These are phyloP conservation scores for Gryllus longicercus DNA, from an alignment of 2,888 invertebrate genomes.

Conservation along the genomic window DNA sequence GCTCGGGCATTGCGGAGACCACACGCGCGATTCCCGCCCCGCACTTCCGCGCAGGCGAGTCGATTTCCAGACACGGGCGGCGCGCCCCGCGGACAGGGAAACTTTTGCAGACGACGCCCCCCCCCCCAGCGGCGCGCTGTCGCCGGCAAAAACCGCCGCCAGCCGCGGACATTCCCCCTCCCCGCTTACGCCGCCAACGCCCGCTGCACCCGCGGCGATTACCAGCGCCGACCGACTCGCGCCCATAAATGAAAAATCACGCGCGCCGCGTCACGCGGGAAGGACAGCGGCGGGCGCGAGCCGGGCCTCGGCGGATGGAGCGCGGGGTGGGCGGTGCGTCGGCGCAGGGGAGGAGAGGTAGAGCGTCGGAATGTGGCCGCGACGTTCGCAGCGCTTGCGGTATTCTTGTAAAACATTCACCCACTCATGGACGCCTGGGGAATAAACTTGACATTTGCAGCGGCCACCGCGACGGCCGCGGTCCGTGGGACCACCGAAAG, in stretches of 20 bases:
- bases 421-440: too few species aligned
- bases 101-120: background rate
- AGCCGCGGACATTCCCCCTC: background rate
- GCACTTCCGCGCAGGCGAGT: background rate
- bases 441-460: too few species aligned
- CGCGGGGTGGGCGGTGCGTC: too few species aligned
- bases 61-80: background rate
- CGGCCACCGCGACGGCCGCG: too few species aligned
- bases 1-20: background rate
- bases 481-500: too few species aligned
- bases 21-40: background rate
- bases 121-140: too few species aligned
- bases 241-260: background rate
- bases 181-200: background rate
- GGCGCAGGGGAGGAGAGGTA: too few species aligned
- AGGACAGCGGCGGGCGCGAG: background rate
- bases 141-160: background rate
- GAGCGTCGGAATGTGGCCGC: too few species aligned
- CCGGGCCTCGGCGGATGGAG: background rate
- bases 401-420: too few species aligned
- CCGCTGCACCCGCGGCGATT: background rate
- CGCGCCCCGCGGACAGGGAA: background rate
- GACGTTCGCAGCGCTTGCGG: too few species aligned
- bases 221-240: background rate
- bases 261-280: background rate